phyloP scores from a whole-genome alignment of 2,797 vertebrate genomes.

The Telmatherina bonti region DNA sequence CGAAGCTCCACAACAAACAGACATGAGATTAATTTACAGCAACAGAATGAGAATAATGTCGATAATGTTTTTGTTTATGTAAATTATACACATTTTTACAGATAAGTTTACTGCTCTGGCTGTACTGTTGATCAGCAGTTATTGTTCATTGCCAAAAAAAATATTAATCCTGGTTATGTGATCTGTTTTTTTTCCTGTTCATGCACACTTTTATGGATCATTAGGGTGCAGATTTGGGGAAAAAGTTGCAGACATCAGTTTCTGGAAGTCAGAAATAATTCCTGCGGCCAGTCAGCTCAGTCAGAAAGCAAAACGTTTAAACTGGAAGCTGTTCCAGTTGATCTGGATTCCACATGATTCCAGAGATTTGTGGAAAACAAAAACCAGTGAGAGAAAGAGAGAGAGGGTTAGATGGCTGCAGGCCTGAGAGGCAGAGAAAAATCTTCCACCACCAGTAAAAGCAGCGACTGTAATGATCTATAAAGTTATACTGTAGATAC shows the following conservation, averaged over 20 bases:
- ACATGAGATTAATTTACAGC: neutral
- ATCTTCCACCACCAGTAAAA: neutral
- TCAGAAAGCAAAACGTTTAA: neutral
- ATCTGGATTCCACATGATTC: neutral
- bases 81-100: neutral
- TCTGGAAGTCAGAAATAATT: neutral
- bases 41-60: neutral
- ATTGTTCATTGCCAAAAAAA: neutral
- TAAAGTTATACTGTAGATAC: neutral
- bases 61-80: neutral
- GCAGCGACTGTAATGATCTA: neutral
- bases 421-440: neutral
- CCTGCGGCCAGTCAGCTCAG: neutral
- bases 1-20: neutral
- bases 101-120: neutral
- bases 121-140: neutral
- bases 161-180: no score
- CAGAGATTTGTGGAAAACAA: neutral
- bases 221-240: neutral
- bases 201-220: neutral
- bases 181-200: neutral
- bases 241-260: neutral
- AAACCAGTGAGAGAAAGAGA: neutral
- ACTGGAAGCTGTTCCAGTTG: neutral
- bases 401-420: neutral